A percentile compares a stretch with the other conserved stretches of the same genome.
These are phyloP conservation scores for Drosophila fulvimacula DNA, from an alignment of 2,888 invertebrate genomes.

Conservation along the genomic window DNA sequence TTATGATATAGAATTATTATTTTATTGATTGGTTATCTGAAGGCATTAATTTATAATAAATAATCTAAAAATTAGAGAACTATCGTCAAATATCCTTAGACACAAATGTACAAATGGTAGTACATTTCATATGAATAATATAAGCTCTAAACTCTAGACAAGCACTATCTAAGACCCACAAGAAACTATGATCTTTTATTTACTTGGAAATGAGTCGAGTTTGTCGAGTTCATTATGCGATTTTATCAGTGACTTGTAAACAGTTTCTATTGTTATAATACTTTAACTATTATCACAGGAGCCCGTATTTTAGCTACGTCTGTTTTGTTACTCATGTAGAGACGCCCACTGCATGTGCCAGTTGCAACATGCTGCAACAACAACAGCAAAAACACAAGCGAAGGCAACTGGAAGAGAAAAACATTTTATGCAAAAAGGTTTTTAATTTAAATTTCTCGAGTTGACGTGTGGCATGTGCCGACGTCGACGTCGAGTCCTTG, in stretches of 20 bases:
- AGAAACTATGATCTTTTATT: neutral
- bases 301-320: constrained; percentile 33
- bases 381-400: constrained; percentile 33
- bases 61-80: neutral
- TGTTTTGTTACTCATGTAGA: constrained; percentile 13
- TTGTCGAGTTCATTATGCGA: constrained; percentile 6
- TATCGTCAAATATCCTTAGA: neutral
- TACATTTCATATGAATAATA: neutral
- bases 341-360: constrained; percentile 36
- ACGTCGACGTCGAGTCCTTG: constrained; percentile 40
- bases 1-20: no score
- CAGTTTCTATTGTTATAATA: constrained; percentile 23
- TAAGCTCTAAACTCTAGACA: neutral
- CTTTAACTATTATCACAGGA: constrained; percentile 12
- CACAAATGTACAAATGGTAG: no score
- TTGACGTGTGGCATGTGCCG: constrained; percentile 79
- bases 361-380: constrained; percentile 42
- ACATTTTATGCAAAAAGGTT: constrained; percentile 72
- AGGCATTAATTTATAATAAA: no score
- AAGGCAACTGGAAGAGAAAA: constrained; percentile 19
- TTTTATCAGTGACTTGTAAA: constrained; percentile 17
- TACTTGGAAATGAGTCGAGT: neutral
- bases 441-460: constrained; percentile 79
- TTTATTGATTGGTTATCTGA: no score
- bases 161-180: neutral